These are phyloP conservation scores for Lophochroa leadbeateri DNA, from an alignment of 2,113 vertebrate species.

Conservation along the genomic window DNA sequence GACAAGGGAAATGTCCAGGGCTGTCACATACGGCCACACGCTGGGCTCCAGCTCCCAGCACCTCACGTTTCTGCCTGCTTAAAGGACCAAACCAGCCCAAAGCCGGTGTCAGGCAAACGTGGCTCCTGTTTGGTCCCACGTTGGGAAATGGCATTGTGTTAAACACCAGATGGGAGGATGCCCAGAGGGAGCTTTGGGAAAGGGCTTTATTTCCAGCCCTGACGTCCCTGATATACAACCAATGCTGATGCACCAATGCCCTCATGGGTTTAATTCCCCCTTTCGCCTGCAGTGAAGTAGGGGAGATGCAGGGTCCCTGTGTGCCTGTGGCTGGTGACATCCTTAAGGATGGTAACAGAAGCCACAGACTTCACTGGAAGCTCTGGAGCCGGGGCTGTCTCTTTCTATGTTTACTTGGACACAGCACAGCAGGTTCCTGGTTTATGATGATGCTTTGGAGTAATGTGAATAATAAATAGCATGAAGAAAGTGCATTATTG, in stretches of 20 bases:
- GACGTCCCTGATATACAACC: neutral
- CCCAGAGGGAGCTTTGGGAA: neutral
- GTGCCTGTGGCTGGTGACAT: neutral
- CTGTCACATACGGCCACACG: neutral
- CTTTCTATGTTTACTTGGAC: neutral
- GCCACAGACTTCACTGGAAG: fast-evolving
- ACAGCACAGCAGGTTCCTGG: neutral
- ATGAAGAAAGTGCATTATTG: neutral
- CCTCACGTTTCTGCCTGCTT: neutral
- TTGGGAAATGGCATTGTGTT: neutral
- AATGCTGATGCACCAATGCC: neutral
- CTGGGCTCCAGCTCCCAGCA: neutral
- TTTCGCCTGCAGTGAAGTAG: fast-evolving
- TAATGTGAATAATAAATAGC: neutral
- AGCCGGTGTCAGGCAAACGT: fast-evolving
- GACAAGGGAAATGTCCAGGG: neutral
- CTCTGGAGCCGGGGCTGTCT: fast-evolving
- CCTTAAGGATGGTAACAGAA: neutral
- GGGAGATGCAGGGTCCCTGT: neutral
- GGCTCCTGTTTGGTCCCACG: neutral
- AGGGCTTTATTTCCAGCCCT: neutral
- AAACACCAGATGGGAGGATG: neutral
- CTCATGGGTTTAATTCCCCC: neutral
- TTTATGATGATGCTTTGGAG: neutral
- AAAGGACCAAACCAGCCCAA: neutral